Evolutionary conservation across 2,797 vertebrate species (phyloP), one percentile per base, ranked within the genome.

Genomic region (Sebastolobus altivelis): DNA sequence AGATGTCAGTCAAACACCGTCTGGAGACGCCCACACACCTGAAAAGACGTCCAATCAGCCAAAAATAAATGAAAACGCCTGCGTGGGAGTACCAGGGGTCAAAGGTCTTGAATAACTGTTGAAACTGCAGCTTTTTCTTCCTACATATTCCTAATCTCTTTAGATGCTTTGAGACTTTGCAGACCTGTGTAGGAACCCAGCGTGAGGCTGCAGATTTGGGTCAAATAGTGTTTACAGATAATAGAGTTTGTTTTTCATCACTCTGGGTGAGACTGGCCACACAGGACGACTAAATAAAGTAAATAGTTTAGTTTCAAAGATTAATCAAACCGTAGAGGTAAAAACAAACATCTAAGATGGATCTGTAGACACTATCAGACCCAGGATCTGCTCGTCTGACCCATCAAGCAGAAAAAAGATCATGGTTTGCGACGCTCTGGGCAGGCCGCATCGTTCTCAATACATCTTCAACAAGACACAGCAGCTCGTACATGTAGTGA

Each of bases 211-310:
- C 60, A 79, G 71, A 81, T 81, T 29, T 33, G 79, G 78, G 80
- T 80, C 80, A 77, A 60, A 75, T 1, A 56, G 38, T 20, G 10
- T 80, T 83, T 83, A 62, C 37, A 80, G 31, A 77, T 71, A 65
- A 77, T 4, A 49, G 40, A 52, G 67, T 67, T 73, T 67, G 61
- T 31, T 69, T 69, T 62, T 35, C 37, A 31, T 35, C 31, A 33
- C 11, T 71, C 43, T 4, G 46, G 18, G 22, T 20, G 56, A 52
- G 25, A 55, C 43, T 13, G 78, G 67, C 56, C 78, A 58, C 71
- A 29, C 7, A 22, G 58, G 61, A 73, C 37, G 6, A 65, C 13
- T 14, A 35, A 80, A 40, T 29, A n/a, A 31, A 29, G 65, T 35
- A 22, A 54, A 77, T 37, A 20, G 13, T 58, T 43, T 11, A 54